phyloP scores from a whole-genome alignment of 2,113 vertebrate species.

The Sula dactylatra region DNA sequence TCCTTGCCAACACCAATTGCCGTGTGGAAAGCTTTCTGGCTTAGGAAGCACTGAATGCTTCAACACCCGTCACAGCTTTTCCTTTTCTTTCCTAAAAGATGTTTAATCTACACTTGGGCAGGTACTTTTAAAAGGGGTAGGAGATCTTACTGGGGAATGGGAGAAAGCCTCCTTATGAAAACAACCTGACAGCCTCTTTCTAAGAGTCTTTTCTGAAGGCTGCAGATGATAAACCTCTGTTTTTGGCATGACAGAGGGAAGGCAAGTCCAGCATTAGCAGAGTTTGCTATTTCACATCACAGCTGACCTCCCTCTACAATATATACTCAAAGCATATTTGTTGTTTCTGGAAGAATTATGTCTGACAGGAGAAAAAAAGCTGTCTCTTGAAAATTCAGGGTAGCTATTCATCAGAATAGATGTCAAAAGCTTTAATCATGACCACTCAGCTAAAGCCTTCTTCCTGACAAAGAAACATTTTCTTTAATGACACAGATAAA shows the following conservation, averaged over 20 bases:
- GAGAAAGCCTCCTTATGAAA: neutral
- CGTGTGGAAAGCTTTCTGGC: constrained; percentile 52
- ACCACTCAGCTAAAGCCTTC: constrained; percentile 11
- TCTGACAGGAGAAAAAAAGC: constrained; percentile 37
- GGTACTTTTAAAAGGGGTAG: neutral
- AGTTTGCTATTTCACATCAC: constrained; percentile 21
- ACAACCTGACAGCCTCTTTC: neutral
- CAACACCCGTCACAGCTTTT: neutral
- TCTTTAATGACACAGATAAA: neutral
- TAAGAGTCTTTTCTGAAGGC: neutral
- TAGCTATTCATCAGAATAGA: constrained; percentile 21
- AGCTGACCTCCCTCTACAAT: constrained; percentile 27
- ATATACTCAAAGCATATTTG: constrained; percentile 34
- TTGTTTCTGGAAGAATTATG: constrained; percentile 48
- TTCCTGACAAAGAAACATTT: constrained; percentile 12
- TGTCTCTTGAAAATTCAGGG: constrained; percentile 32
- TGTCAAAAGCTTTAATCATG: constrained; percentile 34
- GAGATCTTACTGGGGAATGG: neutral
- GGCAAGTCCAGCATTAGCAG: neutral
- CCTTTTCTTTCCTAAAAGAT: neutral
- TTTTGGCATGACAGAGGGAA: constrained; percentile 23
- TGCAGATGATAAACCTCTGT: neutral
- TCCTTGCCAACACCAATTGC: constrained; percentile 44
- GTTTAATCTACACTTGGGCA: neutral
- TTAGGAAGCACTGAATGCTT: constrained; percentile 9